Evolutionary conservation across 2,888 invertebrate species (phyloP).

Genomic region (Lycophotia porphyrea): DNA sequence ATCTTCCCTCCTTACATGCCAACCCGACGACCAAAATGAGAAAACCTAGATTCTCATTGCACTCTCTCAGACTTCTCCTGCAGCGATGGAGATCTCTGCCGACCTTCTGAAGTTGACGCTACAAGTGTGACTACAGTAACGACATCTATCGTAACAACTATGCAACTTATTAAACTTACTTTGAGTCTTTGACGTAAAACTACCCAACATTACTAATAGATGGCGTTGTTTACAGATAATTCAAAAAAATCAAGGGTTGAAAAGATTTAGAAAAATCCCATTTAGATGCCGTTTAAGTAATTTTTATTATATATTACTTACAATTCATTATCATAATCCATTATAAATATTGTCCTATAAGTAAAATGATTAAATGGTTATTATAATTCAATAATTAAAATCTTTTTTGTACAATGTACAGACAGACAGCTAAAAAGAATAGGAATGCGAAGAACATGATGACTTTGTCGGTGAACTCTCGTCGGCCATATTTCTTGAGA

Average conservation of each 20-base stretch:
- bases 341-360: slow-evolving; percentile 62
- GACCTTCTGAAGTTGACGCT: neutral
- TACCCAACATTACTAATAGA: slow-evolving; percentile 26
- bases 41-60: neutral
- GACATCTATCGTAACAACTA: slow-evolving; percentile 31
- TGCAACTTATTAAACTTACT: neutral
- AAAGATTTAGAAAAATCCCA: neutral
- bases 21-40: neutral
- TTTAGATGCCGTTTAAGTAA: slow-evolving; percentile 39
- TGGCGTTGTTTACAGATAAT: slow-evolving; percentile 33
- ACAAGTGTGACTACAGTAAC: neutral
- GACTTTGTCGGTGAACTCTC: slow-evolving; percentile 98
- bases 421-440: slow-evolving; percentile 96
- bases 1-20: neutral
- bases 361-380: slow-evolving; percentile 49
- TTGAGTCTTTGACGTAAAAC: neutral
- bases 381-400: slow-evolving; percentile 89
- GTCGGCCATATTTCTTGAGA: slow-evolving; percentile 97
- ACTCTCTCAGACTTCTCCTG: neutral
- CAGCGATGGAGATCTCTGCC: neutral
- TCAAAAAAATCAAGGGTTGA: neutral
- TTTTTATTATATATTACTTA: slow-evolving; percentile 58
- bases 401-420: slow-evolving; percentile 98
- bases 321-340: slow-evolving; percentile 56
- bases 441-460: slow-evolving; percentile 96